A percentile compares a stretch with the other conserved stretches of the same genome.
Conservation (phyloP, 2,113 vertebrate genomes). For the Leucosticte australis region DNA sequence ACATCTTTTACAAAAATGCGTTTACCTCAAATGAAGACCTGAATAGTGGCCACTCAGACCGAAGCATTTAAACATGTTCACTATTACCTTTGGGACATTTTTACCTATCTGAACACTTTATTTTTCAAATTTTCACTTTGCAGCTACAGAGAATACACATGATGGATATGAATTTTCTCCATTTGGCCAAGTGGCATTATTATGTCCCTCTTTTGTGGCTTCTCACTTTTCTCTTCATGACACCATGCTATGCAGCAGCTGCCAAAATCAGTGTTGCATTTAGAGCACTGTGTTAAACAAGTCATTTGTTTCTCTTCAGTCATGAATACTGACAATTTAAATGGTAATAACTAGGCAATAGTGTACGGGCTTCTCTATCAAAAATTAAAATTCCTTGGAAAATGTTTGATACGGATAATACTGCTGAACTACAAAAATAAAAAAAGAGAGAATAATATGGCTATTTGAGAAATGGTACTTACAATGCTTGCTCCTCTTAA, state of each 20-base stretch:
- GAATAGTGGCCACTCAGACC: not conserved
- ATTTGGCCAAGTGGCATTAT: conserved; percentile 5
- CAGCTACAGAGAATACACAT: not conserved
- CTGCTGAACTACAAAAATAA: not conserved
- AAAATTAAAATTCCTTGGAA: conserved; percentile 45
- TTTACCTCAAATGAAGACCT: not conserved
- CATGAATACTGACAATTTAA: conserved; percentile 44
- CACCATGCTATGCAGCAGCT: not conserved
- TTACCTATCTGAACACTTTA: not conserved
- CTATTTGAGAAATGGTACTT: conserved; percentile 62
- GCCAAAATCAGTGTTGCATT: conserved; percentile 40
- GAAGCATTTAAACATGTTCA: not conserved
- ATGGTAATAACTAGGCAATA: conserved; percentile 44
- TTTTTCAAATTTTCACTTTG: not conserved
- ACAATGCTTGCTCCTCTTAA: conserved; percentile 75
- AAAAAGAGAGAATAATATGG: conserved; percentile 6
- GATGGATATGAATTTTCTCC: not conserved
- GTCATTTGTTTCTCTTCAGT: conserved; percentile 46
- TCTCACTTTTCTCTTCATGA: conserved; percentile 42
- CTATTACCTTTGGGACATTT: not conserved
- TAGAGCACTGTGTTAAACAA: conserved; percentile 41
- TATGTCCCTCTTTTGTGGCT: not conserved
- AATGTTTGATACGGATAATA: conserved; percentile 31
- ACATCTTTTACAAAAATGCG: not conserved
- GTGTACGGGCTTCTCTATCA: conserved; percentile 6